A percentile compares a stretch with the other conserved stretches of the same genome.
Conservation (phyloP, 2,797 vertebrate genomes). For the Sebastes trivittatus region DNA sequence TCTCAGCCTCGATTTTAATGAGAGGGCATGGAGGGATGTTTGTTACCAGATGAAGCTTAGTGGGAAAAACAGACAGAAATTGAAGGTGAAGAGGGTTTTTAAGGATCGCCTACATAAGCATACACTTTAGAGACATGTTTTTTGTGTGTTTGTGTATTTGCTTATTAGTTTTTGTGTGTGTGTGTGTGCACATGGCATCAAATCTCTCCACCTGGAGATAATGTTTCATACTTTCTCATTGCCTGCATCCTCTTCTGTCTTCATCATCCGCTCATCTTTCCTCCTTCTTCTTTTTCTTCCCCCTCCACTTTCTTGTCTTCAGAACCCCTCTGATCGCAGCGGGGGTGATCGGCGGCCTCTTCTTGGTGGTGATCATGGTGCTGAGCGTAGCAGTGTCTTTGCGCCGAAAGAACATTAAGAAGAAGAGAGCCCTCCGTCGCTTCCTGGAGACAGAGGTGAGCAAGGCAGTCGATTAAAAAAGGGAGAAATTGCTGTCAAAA, state of each 20-base stretch:
- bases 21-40: slow-evolving; percentile 42
- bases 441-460: slow-evolving; percentile 98
- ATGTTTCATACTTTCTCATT: slow-evolving; percentile 4
- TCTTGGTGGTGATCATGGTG: slow-evolving; percentile 93
- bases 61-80: slow-evolving; percentile 10
- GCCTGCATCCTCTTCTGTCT: slow-evolving; percentile 35
- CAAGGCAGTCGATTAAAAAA: not conserved
- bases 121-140: not conserved
- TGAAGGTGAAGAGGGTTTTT: slow-evolving; percentile 12
- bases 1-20: slow-evolving; percentile 50
- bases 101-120: not conserved
- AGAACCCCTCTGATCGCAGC: slow-evolving; percentile 98
- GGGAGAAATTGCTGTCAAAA: not conserved
- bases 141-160: not conserved
- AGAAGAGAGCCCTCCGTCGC: slow-evolving; percentile 94
- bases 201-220: not conserved
- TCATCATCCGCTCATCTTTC: slow-evolving; percentile 3
- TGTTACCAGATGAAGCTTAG: slow-evolving; percentile 27
- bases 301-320: slow-evolving; percentile 11
- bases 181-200: not conserved
- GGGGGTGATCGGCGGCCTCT: slow-evolving; percentile 94
- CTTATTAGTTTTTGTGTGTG: not conserved
- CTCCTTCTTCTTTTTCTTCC: not conserved
- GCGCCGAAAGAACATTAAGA: slow-evolving; percentile 97
- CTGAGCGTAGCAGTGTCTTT: slow-evolving; percentile 92